Conservation (phyloP, 2,797 vertebrate species). For the Tapera naevia region DNA sequence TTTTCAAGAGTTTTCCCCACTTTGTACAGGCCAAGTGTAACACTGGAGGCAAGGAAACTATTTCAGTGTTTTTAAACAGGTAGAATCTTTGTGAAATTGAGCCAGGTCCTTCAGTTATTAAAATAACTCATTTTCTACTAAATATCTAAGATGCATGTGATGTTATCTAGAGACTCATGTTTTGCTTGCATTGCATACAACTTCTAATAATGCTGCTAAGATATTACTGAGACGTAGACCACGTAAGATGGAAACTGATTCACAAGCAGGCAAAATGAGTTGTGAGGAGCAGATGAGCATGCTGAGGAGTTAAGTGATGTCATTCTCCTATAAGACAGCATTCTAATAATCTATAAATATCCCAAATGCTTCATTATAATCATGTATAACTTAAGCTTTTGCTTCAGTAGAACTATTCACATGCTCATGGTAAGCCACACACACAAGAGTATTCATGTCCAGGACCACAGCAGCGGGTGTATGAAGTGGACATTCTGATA, state of each 20-base stretch:
- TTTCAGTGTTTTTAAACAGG: background rate
- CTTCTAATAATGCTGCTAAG: background rate
- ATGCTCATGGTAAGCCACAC: background rate
- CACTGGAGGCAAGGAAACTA: background rate
- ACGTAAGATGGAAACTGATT: background rate
- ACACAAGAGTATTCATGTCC: background rate
- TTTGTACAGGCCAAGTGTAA: background rate
- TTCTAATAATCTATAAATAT: background rate
- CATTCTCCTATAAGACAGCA: background rate
- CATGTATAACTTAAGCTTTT: background rate
- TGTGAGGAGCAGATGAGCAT: background rate
- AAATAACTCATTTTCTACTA: background rate
- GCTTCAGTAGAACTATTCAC: background rate
- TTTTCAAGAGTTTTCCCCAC: background rate
- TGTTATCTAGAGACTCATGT: background rate
- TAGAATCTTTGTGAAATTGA: background rate
- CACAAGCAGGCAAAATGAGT: background rate
- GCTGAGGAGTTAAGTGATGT: background rate
- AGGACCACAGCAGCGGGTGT: background rate
- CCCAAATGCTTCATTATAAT: background rate
- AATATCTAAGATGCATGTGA: background rate
- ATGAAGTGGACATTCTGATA: background rate
- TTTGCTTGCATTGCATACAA: background rate
- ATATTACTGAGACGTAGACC: background rate
- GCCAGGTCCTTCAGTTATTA: background rate